Base-by-base conservation (phyloP, 2,888 invertebrate genomes). In the Sesia bembeciformis region DNA sequence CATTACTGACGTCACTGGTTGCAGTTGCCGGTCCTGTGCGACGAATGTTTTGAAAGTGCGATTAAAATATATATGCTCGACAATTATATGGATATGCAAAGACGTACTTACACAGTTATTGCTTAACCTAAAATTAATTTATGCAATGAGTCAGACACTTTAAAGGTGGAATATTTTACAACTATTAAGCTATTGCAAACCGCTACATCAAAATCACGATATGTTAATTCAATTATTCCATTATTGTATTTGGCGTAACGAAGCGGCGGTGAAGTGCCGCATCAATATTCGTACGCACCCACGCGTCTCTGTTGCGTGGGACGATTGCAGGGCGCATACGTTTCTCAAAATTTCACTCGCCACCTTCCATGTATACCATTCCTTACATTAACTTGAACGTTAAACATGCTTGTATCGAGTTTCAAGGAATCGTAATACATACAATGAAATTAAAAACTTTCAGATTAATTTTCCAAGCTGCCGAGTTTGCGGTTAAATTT, bases 281-380 rank as follows among this genome's bases (percentile, higher is more conserved):
- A 79, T 78, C 75, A 74, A 74, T 78, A 76, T 77, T 76, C 73
- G 76, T 75, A 70, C 64, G 74, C 81, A 74, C 84, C 82, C 78
- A 83, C 81, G 65, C 58, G 50, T 54, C 46, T 40, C 51, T 53
- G 55, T 57, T 60, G 74, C 72, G 73, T 77, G 68, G 80, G 78
- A 63, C 60, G 69, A 65, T 55, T 54, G 62, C 60, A 53, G 55
- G 60, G 65, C 62, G 67, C 66, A 66, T 54, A 58, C 62, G 66
- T 68, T 72, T 73, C 73, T 76, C 73, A 71, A 79, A 78, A 75
- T 67, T 75, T 72, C 66, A 65, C 66, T 70, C 64, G 59, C 68
- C 68, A 73, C 69, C 68, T 73, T 67, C 67, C 72, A 62, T 75
- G 71, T 75, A 72, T 66, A 68, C 65, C 66, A 64, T 65, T 65